Base-by-base conservation (phyloP, 2,113 vertebrate genomes). In the Accipiter virgatus region DNA sequence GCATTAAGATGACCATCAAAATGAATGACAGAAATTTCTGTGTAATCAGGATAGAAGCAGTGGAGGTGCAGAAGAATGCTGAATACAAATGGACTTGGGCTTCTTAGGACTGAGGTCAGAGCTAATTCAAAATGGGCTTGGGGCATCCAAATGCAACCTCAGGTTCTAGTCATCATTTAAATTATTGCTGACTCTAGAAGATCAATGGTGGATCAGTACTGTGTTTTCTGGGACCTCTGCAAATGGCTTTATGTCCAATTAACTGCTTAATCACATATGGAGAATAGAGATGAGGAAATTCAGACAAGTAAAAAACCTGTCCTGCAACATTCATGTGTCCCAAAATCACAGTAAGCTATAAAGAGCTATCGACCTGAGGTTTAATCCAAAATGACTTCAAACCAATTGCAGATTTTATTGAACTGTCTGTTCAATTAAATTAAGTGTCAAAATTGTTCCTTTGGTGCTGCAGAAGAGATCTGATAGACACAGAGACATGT, bases 331-430 rank as follows among this genome's bases (percentile, higher is more conserved):
- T 93, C 68, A 43, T n/a, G 26, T 92, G 82, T 81, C 72, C 85
- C 75, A 81, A 92, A 92, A 83, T 73, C 85, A 85, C 70, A 71
- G 61, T 31, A 27, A 94, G 47, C 63, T 81, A 45, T 88, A 81
- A 86, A 93, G 47, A 31, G 47, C 68, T 86, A 88, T 95, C 7
- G 61, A 95, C 72, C 75, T 59, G 66, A 81, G 52, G 12, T 72
- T 91, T 95, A 97, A 97, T 95, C 91, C 91, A 95, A 83, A 94
- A 95, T 83, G 4, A 61, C 85, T 95, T 90, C 81, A 94, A 91
- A 90, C 67, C 91, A 91, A 88, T 88, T 92, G 87, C 90, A 97
- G 84, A 95, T 94, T 70, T 97, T 96, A 94, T 95, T 94, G 94
- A 92, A 83, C 88, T 95, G 75, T 50, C 89, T 92, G n/a, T 84